Evolutionary conservation across 2,113 vertebrate species (phyloP).

Genomic region (Misgurnus mizolepis): DNA sequence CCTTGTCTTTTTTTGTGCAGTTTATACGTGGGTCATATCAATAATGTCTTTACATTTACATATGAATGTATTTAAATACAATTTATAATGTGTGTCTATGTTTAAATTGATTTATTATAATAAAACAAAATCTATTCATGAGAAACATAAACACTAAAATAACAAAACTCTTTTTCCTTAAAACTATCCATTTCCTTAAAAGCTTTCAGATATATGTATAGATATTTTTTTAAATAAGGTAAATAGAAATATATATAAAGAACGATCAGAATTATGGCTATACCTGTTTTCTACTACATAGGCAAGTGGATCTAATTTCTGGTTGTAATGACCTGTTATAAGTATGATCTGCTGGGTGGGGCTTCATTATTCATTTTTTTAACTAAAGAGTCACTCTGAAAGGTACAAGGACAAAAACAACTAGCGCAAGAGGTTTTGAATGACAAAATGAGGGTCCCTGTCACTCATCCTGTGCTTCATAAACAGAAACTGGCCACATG

Average conservation of each 20-base stretch:
- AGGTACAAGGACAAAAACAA: slow-evolving; percentile 25
- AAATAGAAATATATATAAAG: no score
- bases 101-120: no score
- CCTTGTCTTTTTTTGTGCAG: background rate
- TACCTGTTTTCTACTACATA: no score
- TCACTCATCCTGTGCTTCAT: background rate
- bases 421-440: background rate
- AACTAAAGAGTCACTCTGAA: slow-evolving; percentile 18
- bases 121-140: no score
- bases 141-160: no score
- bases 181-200: no score
- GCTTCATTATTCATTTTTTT: background rate
- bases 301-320: background rate
- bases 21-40: background rate
- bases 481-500: background rate
- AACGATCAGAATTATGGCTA: no score
- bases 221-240: no score
- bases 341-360: background rate
- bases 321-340: background rate
- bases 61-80: background rate
- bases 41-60: background rate
- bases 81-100: no score
- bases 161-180: no score
- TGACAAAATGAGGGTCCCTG: background rate
- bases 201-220: no score